Conservation (phyloP, 2,113 vertebrate genomes). For the Narcine bancroftii region DNA sequence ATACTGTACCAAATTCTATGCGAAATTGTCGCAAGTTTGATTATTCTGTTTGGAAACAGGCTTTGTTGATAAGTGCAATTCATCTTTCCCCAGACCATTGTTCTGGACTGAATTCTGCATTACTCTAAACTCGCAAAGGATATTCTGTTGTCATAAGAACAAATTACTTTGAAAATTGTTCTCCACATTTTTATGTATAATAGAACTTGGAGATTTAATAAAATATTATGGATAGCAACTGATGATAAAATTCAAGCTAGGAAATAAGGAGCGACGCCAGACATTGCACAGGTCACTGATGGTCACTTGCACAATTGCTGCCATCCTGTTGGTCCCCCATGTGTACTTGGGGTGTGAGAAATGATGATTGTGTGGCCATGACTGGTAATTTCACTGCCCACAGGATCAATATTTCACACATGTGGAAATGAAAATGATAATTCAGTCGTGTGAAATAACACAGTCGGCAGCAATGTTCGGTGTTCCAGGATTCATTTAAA, state of each 20-base stretch:
- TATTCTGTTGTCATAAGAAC: not conserved
- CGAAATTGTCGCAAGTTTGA: not conserved
- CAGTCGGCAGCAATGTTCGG: constrained; percentile 29
- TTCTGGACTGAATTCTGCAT: not conserved
- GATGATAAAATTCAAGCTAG: not conserved
- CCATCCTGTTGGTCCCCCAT: constrained; percentile 23
- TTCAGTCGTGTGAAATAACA: constrained; percentile 35
- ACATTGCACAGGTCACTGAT: not conserved
- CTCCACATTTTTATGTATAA: not conserved
- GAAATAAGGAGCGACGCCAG: not conserved
- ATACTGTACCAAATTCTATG: not conserved
- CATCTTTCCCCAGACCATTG: not conserved
- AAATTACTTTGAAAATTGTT: not conserved
- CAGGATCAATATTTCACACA: constrained; percentile 38
- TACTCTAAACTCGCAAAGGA: constrained; percentile 3
- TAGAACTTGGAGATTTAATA: not conserved
- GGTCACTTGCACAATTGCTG: not conserved
- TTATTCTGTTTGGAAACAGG: too few relatives aligned
- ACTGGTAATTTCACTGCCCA: constrained; percentile 35
- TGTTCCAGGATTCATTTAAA: constrained; percentile 36
- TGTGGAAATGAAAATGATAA: constrained; percentile 38
- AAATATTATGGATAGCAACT: constrained; percentile 25
- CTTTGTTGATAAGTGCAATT: not conserved
- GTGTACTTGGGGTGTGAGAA: constrained; percentile 7
- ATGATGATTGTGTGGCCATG: constrained; percentile 26